Conservation (phyloP, 1,140 invertebrate species). For the Drosophila ananassae region DNA sequence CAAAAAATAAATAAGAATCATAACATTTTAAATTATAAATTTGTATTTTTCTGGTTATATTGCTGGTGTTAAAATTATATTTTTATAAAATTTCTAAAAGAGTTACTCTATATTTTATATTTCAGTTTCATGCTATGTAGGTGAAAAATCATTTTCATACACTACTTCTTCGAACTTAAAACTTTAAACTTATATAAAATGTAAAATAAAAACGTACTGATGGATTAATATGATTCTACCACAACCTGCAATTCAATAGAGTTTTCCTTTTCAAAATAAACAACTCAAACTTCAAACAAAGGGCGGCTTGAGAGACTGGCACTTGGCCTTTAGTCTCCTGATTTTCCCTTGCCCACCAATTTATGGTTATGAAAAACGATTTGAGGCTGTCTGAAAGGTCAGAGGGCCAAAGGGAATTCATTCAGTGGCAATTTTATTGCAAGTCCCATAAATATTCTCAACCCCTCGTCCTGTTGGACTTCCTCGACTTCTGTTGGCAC, state of each 20-base stretch:
- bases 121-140: too few relatives aligned
- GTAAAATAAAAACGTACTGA: too few relatives aligned
- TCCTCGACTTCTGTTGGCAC: constrained; percentile 10
- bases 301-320: constrained; percentile 5
- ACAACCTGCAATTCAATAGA: background rate
- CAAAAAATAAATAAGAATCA: background rate
- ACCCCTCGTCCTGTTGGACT: background rate
- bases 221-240: too few relatives aligned
- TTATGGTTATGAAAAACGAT: constrained; percentile 30
- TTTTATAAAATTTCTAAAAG: too few relatives aligned
- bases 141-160: too few relatives aligned
- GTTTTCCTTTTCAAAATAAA: constrained; percentile 14
- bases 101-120: too few relatives aligned
- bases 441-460: constrained; percentile 17
- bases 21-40: background rate
- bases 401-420: constrained; percentile 22
- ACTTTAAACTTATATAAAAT: too few relatives aligned
- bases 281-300: constrained; percentile 19
- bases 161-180: too few relatives aligned
- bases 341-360: background rate
- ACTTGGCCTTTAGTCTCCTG: constrained; percentile 13
- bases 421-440: constrained; percentile 26
- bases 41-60: too few relatives aligned
- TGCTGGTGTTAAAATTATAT: too few relatives aligned
- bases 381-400: constrained; percentile 22